Percentiles rank a stretch among this genome's conserved stretches.
Conservation (phyloP, 1,140 invertebrate species). For the Caerostris darwini region DNA sequence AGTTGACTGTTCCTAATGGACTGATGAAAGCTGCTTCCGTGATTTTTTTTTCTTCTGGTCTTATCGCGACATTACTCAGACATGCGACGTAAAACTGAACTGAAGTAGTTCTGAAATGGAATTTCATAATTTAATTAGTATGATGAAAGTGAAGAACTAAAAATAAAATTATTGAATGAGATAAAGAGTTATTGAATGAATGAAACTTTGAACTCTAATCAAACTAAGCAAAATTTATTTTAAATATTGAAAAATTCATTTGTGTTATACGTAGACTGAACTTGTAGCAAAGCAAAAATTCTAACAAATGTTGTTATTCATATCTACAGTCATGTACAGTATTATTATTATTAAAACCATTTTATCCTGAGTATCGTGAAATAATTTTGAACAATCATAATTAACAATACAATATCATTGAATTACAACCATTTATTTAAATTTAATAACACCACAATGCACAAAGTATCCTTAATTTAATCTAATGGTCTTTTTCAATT, state of each 20-base stretch:
- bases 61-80: neutral
- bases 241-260: neutral
- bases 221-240: neutral
- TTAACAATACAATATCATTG: no score
- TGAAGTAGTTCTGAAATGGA: neutral
- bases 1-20: neutral
- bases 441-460: no score
- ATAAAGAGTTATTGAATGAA: neutral
- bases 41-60: neutral
- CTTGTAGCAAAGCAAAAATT: no score
- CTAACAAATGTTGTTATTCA: no score
- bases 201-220: neutral
- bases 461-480: no score
- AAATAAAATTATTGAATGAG: neutral
- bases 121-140: constrained; percentile 1
- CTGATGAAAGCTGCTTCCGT: neutral
- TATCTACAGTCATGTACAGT: no score
- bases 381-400: no score
- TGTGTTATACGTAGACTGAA: no score
- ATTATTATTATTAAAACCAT: no score
- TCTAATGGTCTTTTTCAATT: no score
- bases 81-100: neutral
- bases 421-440: no score
- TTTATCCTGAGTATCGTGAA: no score
- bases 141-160: neutral